Percentiles rank a stretch among this genome's conserved stretches.
phyloP scores from a whole-genome alignment of 2,888 invertebrate genomes.

The Rhagonycha lutea region DNA sequence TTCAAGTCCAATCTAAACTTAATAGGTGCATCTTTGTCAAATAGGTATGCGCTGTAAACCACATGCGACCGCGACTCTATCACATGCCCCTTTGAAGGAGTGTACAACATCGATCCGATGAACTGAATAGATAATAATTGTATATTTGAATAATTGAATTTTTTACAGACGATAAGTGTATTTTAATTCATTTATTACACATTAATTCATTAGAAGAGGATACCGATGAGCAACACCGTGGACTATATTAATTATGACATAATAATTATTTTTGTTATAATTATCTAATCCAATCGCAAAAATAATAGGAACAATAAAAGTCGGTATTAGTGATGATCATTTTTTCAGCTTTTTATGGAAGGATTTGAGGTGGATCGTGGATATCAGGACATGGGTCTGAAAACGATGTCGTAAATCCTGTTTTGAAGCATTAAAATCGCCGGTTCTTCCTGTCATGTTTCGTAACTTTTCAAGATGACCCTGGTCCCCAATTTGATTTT shows the following conservation, averaged over 20 bases:
- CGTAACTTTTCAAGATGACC: background rate
- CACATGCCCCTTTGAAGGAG: background rate
- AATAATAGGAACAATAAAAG: background rate
- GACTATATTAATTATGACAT: background rate
- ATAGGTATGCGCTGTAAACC: background rate
- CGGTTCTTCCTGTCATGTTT: background rate
- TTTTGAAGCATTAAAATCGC: background rate
- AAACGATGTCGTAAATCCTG: background rate
- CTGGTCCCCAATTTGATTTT: background rate
- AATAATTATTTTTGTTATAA: background rate
- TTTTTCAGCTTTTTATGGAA: background rate
- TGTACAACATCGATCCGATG: constrained; percentile 16
- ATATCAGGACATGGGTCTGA: background rate
- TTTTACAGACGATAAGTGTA: background rate
- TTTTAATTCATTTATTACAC: background rate
- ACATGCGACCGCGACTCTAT: background rate
- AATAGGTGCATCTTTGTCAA: background rate
- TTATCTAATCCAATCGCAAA: background rate
- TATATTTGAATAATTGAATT: background rate
- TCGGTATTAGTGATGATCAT: background rate
- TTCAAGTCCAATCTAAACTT: background rate
- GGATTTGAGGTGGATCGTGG: background rate
- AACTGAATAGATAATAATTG: background rate
- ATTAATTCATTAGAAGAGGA: background rate
- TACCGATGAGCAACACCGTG: background rate